Conservation (phyloP, 2,888 invertebrate species). For the Entomobrya multifasciata region DNA sequence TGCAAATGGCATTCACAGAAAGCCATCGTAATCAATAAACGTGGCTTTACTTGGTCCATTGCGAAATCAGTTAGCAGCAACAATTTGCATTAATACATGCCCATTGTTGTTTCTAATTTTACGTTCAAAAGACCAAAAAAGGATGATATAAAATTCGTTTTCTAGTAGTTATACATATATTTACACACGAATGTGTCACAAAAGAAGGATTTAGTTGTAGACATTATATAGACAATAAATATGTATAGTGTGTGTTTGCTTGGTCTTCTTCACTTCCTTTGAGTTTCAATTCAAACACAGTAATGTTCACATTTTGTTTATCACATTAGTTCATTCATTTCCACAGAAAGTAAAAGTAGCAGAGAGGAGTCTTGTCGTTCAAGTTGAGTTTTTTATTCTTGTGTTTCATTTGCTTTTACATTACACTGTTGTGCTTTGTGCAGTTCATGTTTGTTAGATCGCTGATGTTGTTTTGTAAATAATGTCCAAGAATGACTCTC, state of each 20-base stretch:
- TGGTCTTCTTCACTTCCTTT: not conserved
- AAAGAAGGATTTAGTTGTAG: constrained; percentile 16
- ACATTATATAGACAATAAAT: not conserved
- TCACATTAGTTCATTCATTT: constrained; percentile 66
- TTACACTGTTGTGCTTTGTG: too few species aligned
- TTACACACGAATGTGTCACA: constrained; percentile 3
- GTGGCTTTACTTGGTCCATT: constrained; percentile 33
- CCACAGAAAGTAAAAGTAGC: constrained; percentile 9
- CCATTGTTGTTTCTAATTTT: constrained; percentile 45
- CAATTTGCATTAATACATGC: constrained; percentile 69
- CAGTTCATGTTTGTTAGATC: constrained; percentile 45
- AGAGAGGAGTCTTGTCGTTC: not conserved
- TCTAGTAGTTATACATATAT: not conserved
- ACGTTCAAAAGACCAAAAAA: constrained; percentile 1
- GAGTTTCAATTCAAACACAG: constrained; percentile 26
- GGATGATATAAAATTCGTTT: not conserved
- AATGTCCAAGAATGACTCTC: constrained; percentile 1
- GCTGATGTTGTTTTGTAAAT: constrained; percentile 15
- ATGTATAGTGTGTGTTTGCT: not conserved
- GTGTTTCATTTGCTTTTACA: constrained; percentile 54
- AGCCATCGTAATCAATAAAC: constrained; percentile 22
- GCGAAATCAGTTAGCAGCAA: constrained; percentile 38
- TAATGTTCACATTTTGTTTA: constrained; percentile 58
- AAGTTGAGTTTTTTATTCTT: constrained; percentile 55
- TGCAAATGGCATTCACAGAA: not conserved